Conservation (phyloP, 1,140 invertebrate genomes). For the Branchinecta lindahli region DNA sequence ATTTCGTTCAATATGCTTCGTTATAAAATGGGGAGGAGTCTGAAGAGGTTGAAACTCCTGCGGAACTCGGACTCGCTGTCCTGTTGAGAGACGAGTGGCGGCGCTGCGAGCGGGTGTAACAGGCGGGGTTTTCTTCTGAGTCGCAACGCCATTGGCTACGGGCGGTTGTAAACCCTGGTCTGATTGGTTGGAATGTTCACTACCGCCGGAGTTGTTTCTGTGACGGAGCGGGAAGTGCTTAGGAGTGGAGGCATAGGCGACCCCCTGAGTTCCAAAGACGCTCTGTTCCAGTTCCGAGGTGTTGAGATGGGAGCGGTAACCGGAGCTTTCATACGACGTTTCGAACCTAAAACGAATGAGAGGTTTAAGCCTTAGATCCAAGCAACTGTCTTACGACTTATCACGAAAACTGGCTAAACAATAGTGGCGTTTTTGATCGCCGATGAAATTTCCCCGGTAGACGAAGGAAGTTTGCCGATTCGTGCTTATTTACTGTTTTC, state of each 20-base stretch:
- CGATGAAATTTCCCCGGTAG: too few relatives aligned
- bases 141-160: constrained; percentile 1
- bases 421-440: too few relatives aligned
- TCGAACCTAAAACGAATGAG: neutral
- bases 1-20: neutral
- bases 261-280: neutral
- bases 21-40: constrained; percentile 14
- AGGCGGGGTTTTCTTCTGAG: constrained; percentile 18
- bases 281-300: neutral
- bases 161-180: neutral
- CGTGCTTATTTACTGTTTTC: too few relatives aligned
- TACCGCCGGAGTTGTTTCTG: neutral
- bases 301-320: neutral
- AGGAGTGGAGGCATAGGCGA: neutral
- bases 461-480: too few relatives aligned
- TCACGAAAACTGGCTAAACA: too few relatives aligned
- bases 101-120: constrained; percentile 17
- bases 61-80: neutral
- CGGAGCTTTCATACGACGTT: neutral
- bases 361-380: too few relatives aligned
- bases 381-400: too few relatives aligned
- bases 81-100: constrained; percentile 11
- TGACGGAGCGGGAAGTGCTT: neutral
- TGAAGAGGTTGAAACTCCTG: constrained; percentile 11
- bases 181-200: neutral